Base-by-base conservation (phyloP, 2,797 vertebrate genomes). In the Alfaro cultratus region DNA sequence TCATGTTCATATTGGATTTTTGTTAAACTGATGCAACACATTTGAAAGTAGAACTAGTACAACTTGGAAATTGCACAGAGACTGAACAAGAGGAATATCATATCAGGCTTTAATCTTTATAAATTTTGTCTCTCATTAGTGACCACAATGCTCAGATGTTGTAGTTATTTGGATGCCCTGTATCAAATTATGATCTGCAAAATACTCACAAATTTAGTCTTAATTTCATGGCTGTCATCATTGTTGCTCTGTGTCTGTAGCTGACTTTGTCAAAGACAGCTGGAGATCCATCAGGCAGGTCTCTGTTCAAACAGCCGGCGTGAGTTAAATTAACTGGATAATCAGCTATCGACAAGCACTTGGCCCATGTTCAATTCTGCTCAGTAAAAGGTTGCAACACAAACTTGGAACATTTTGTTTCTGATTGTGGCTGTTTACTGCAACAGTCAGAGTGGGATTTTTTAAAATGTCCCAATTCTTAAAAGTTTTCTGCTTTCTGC, bases 271-370 rank as follows among this genome's bases (percentile, higher is more conserved):
- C 34, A 60, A 71, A 80, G 67, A 64, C 80, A 89, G 83, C 83
- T 86, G 82, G 79, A 84, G 80, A 62, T 78, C 68, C 87, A 85
- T 85, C 86, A 89, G 75, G 79, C 74, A 26, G 78, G 4, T 72
- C 75, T 81, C 73, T 83, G 80, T 76, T 81, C 82, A 88, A 88
- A 90, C 88, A 90, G 62, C n/a, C 41, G 6, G 80, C 70, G 78
- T 55, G 41, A 57, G 83, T 92, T 87, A 85, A 87, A 87, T 89
- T 84, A 90, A 80, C 75, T 74, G 72, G 85, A 87, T 88, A 85
- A 86, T 87, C 86, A 77, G 74, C 83, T 76, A 83, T 85, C 51
- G 80, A 84, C 83, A 86, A 80, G 83, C 74, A 79, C 84, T 87
- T 92, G 88, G 87, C 85, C 80, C 76, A 85, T 71, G 83, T 88